Conservation (phyloP, 1,140 invertebrate genomes). For the Drosophila kanapiae region DNA sequence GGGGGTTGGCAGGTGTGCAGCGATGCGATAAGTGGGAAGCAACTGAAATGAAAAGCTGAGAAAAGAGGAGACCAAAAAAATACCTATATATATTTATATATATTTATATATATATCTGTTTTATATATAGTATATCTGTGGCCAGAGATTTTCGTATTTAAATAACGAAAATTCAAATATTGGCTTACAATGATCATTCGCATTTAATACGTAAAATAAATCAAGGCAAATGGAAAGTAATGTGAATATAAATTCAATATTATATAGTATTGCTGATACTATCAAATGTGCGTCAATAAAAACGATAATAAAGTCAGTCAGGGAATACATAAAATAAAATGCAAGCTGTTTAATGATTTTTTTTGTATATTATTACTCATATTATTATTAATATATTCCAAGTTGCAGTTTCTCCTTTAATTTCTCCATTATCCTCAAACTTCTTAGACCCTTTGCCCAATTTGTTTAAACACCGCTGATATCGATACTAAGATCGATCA, state of each 20-base stretch:
- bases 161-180: slow-evolving; percentile 21
- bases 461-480: too few species aligned
- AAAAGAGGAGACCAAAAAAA: neutral
- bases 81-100: neutral
- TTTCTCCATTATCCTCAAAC: too few species aligned
- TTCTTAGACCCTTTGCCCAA: too few species aligned
- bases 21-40: slow-evolving; percentile 56
- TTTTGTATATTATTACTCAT: too few species aligned
- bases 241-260: neutral
- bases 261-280: neutral
- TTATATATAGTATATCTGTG: neutral
- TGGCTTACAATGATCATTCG: slow-evolving; percentile 16
- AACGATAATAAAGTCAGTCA: too few species aligned
- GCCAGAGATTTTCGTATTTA: slow-evolving; percentile 13
- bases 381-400: too few species aligned
- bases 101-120: slow-evolving; percentile 7
- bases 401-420: too few species aligned
- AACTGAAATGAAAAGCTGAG: slow-evolving; percentile 14
- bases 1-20: slow-evolving; percentile 44
- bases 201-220: slow-evolving; percentile 6
- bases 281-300: too few species aligned
- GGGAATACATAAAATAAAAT: too few species aligned
- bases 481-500: too few species aligned
- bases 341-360: too few species aligned
- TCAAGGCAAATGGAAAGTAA: neutral